Percentiles rank a stretch among this genome's conserved stretches.
These are phyloP conservation scores for Mus musculus DNA, from an alignment of 2,113 vertebrate species.

Conservation along the genomic window GRCm39 chr2:30550501-30551000, in stretches of 20 bases:
- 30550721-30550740: constrained; percentile 10
- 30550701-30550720: constrained; percentile 24
- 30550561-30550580: neutral
- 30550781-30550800: constrained; percentile 63
- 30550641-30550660: neutral
- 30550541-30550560: neutral
- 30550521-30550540: neutral
- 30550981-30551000: neutral
- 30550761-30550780: constrained; percentile 80
- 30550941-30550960: neutral
- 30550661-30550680: neutral
- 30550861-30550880: neutral
- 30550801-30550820: constrained; percentile 77
- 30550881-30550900: neutral
- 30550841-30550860: constrained; percentile 46
- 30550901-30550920: constrained; percentile 35
- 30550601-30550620: neutral
- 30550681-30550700: neutral
- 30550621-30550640: neutral
- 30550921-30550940: neutral
- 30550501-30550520: neutral
- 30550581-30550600: neutral
- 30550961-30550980: neutral
- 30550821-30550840: neutral
- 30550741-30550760: constrained; percentile 52